These are phyloP conservation scores for Hippasteria phrygiana DNA, from an alignment of 53 echinoderm and acorn worm species.

Conservation along the genomic window DNA sequence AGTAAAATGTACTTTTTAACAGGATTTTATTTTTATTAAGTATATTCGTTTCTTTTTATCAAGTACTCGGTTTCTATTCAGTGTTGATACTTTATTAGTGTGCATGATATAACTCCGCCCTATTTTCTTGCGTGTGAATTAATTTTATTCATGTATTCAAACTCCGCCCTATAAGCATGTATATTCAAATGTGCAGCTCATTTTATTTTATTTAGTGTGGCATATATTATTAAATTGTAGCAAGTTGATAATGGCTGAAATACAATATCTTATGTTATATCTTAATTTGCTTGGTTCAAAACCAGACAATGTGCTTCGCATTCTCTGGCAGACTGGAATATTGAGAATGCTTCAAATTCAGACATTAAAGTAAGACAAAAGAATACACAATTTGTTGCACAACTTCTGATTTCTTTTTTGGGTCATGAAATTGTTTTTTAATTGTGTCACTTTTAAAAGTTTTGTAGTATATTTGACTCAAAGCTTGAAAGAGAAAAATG, in stretches of 20 bases:
- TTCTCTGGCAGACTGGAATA: too few species aligned
- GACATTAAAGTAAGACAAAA: too few species aligned
- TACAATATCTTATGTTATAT: neutral
- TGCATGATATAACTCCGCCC: conserved; percentile 3
- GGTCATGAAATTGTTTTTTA: too few species aligned
- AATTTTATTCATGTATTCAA: conserved; percentile 52
- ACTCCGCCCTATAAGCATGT: conserved; percentile 55
- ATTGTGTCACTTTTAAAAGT: too few species aligned
- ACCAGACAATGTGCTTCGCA: too few species aligned
- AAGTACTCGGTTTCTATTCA: neutral
- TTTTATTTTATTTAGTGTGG: conserved; percentile 3
- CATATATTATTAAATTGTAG: neutral
- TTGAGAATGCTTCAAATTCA: too few species aligned
- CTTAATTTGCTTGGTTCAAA: neutral
- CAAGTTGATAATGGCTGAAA: conserved; percentile 12
- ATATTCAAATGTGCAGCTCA: neutral
- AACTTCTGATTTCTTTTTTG: too few species aligned
- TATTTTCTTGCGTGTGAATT: conserved; percentile 44
- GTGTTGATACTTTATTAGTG: neutral
- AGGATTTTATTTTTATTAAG: neutral
- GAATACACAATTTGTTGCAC: too few species aligned
- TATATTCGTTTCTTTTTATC: neutral
- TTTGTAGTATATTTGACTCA: too few species aligned
- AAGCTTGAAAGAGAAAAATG: too few species aligned
- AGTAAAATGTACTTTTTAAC: neutral